Evolutionary conservation across 2,797 vertebrate species (phyloP).

Genomic region (Orestias chungarensis): DNA sequence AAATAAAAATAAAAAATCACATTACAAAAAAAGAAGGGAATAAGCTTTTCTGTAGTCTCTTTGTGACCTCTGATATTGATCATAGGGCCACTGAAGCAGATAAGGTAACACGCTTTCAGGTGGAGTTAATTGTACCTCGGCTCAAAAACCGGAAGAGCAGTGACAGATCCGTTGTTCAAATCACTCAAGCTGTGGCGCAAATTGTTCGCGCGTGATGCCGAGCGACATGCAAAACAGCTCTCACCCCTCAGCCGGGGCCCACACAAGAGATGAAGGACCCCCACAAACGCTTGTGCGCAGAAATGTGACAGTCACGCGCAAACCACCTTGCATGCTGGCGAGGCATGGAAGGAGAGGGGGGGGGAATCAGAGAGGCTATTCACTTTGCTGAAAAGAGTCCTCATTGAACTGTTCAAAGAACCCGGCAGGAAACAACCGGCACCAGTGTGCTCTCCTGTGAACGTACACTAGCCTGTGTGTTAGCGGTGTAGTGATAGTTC

Average conservation of each 20-base stretch:
- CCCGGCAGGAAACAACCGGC: conserved; percentile 63
- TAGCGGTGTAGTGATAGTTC: conserved; percentile 16
- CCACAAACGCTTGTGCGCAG: conserved; percentile 41
- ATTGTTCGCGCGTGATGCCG: conserved; percentile 51
- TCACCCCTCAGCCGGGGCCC: conserved; percentile 68
- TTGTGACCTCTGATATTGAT: conserved; percentile 18
- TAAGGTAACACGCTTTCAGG: background rate
- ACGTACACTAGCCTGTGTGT: conserved; percentile 5
- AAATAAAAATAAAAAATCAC: too few relatives aligned
- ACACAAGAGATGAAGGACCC: conserved; percentile 69
- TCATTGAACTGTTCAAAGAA: conserved; percentile 76
- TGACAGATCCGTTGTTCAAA: conserved; percentile 32
- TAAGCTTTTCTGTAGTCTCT: background rate
- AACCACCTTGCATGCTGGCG: conserved; percentile 18
- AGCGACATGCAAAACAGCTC: conserved; percentile 68
- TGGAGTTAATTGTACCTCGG: conserved; percentile 17
- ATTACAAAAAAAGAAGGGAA: too few relatives aligned
- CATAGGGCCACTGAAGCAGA: background rate
- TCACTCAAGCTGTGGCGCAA: conserved; percentile 42
- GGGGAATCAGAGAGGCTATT: conserved; percentile 72
- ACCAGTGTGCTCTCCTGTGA: conserved; percentile 38
- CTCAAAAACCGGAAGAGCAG: conserved; percentile 29
- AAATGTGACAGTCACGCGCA: conserved; percentile 19
- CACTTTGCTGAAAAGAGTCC: conserved; percentile 71
- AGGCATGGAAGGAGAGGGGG: conserved; percentile 26